These are phyloP conservation scores for Heterocephalus glaber DNA, from an alignment of 2,113 vertebrate genomes.

Conservation along the genomic window DNA sequence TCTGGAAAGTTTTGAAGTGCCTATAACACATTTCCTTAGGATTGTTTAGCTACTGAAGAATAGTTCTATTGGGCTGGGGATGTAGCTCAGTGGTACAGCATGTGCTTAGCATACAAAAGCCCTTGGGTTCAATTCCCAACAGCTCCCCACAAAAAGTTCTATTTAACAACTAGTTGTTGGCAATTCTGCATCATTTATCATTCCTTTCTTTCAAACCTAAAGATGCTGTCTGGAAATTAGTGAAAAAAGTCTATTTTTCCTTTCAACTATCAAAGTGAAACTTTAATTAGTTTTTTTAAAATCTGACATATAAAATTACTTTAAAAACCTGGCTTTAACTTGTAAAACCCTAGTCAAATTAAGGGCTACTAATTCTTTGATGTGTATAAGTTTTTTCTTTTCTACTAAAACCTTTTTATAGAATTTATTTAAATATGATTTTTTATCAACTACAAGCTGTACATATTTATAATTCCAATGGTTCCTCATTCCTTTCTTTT, in stretches of 20 bases:
- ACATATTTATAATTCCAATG: conserved; percentile 58
- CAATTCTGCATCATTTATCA: not conserved
- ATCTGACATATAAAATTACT: conserved; percentile 28
- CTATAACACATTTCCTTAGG: conserved; percentile 2
- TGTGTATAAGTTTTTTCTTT: not conserved
- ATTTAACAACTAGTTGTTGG: not conserved
- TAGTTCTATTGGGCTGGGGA: not conserved
- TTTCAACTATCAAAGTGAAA: conserved; percentile 35
- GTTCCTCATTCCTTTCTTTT: conserved; percentile 54
- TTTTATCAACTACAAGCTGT: conserved; percentile 53
- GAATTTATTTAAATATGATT: conserved; percentile 60
- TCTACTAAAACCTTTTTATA: not conserved
- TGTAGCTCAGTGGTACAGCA: not conserved
- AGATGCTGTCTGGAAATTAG: not conserved
- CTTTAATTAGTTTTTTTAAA: not conserved
- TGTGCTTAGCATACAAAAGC: not conserved
- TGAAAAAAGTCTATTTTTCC: not conserved
- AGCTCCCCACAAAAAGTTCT: not conserved
- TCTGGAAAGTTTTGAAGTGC: not conserved
- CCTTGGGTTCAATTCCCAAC: not conserved
- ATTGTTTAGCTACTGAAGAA: not conserved
- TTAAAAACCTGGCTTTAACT: not conserved
- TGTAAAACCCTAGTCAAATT: not conserved
- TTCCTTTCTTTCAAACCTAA: conserved; percentile 32
- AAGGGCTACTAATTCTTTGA: not conserved